phyloP scores from a whole-genome alignment of 2,113 vertebrate genomes.

The Lota lota region DNA sequence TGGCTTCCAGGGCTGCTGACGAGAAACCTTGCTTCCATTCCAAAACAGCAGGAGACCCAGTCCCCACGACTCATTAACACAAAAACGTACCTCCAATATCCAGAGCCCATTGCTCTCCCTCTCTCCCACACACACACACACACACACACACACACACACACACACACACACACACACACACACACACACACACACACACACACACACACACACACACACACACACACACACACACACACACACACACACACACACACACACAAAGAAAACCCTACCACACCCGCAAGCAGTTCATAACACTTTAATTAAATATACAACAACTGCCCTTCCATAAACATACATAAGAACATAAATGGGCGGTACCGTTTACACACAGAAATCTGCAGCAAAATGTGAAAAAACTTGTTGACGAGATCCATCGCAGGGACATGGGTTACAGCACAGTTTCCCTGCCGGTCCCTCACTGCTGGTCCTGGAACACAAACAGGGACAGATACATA shows the following conservation, averaged over 20 bases:
- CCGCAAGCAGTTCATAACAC: conserved; percentile 23
- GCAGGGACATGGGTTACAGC: conserved; percentile 10
- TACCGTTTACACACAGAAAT: conserved; percentile 8
- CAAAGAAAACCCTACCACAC: too few species aligned
- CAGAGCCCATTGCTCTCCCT: conserved; percentile 52
- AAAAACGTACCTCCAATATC: conserved; percentile 58
- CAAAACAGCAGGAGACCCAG: conserved; percentile 69
- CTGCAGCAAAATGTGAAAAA: conserved; percentile 24
- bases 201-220: conserved; percentile 5
- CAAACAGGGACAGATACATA: conserved; percentile 30
- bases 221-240: neutral
- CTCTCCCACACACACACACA: conserved; percentile 37
- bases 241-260: neutral
- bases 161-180: neutral
- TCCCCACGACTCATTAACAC: conserved; percentile 72
- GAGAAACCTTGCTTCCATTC: conserved; percentile 72
- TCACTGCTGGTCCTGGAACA: conserved; percentile 61
- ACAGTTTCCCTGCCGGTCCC: conserved; percentile 23
- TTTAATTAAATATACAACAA: conserved; percentile 63
- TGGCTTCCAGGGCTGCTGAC: conserved; percentile 66
- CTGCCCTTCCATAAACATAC: conserved; percentile 31
- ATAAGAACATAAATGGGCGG: conserved; percentile 8
- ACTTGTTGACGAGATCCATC: neutral
- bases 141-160: conserved; percentile 34
- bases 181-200: neutral